Conservation (phyloP, 2,797 vertebrate genomes). For the Sparidentex hasta region DNA sequence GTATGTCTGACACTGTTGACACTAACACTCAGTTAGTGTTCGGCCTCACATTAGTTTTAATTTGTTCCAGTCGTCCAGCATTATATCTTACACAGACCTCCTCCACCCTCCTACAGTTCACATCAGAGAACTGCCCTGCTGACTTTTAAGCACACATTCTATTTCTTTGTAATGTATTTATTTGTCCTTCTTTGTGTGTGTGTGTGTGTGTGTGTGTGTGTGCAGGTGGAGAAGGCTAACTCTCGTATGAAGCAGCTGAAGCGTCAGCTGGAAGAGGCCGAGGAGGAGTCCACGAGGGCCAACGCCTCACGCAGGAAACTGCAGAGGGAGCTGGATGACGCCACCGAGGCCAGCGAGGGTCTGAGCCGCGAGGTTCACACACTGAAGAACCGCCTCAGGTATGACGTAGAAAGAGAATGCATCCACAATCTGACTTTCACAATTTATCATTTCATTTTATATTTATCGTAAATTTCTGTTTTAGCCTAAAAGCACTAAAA, state of each 20-base stretch:
- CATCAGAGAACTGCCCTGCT: neutral
- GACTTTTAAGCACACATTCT: neutral
- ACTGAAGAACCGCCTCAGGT: slow-evolving; percentile 97
- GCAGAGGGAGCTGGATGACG: slow-evolving; percentile 96
- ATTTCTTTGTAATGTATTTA: neutral
- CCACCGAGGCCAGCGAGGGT: slow-evolving; percentile 94
- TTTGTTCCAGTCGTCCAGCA: neutral
- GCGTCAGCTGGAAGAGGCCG: slow-evolving; percentile 96
- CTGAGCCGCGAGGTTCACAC: slow-evolving; percentile 96
- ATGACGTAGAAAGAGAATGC: neutral
- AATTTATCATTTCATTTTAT: neutral
- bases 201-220: slow-evolving; percentile 8
- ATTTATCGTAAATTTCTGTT: too few species aligned
- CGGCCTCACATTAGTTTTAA: neutral
- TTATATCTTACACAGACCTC: neutral
- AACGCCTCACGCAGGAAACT: slow-evolving; percentile 97
- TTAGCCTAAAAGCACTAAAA: too few species aligned
- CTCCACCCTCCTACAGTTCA: neutral
- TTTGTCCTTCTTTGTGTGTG: neutral
- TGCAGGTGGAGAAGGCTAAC: slow-evolving; percentile 94
- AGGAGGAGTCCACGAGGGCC: slow-evolving; percentile 94
- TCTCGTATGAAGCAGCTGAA: slow-evolving; percentile 99
- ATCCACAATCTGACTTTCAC: neutral
- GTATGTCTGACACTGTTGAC: slow-evolving; percentile 70
- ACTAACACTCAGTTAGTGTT: neutral